Conservation (phyloP, 2,888 invertebrate genomes). For the Sarcophaga variegata region DNA sequence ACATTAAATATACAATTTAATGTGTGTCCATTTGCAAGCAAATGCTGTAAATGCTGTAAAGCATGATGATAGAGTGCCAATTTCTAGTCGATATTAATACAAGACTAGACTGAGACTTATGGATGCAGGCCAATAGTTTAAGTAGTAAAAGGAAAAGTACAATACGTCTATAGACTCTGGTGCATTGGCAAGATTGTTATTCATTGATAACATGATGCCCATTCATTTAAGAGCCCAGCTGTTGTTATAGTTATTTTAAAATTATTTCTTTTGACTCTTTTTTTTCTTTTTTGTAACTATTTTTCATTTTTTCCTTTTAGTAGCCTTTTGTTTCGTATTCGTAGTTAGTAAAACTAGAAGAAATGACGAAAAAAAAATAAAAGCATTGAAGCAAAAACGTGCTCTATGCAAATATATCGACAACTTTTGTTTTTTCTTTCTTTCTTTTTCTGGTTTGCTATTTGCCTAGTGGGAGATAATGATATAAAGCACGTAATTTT, state of each 20-base stretch:
- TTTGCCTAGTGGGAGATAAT: conserved; percentile 58
- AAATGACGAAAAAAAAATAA: conserved; percentile 50
- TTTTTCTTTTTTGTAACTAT: conserved; percentile 4
- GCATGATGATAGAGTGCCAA: conserved; percentile 16
- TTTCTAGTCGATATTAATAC: background rate
- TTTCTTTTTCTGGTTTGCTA: background rate
- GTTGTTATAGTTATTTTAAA: conserved; percentile 47
- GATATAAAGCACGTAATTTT: conserved; percentile 27
- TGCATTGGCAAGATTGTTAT: conserved; percentile 40
- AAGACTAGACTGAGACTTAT: background rate
- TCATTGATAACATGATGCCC: conserved; percentile 57
- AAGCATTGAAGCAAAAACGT: conserved; percentile 60
- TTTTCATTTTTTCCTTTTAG: background rate
- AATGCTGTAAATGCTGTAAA: background rate
- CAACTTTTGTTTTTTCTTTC: background rate
- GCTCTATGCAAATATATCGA: conserved; percentile 57
- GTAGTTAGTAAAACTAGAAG: conserved; percentile 33
- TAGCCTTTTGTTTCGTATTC: conserved; percentile 48
- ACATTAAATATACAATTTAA: background rate
- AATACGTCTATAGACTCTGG: background rate
- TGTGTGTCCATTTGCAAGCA: background rate
- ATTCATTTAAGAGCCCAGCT: conserved; percentile 57
- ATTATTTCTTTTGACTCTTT: background rate
- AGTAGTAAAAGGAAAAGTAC: background rate
- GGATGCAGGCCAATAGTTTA: background rate